These are phyloP conservation scores for Porites divaricata DNA, from an alignment of 92 coral and sea anemone species.

Conservation along the genomic window DNA sequence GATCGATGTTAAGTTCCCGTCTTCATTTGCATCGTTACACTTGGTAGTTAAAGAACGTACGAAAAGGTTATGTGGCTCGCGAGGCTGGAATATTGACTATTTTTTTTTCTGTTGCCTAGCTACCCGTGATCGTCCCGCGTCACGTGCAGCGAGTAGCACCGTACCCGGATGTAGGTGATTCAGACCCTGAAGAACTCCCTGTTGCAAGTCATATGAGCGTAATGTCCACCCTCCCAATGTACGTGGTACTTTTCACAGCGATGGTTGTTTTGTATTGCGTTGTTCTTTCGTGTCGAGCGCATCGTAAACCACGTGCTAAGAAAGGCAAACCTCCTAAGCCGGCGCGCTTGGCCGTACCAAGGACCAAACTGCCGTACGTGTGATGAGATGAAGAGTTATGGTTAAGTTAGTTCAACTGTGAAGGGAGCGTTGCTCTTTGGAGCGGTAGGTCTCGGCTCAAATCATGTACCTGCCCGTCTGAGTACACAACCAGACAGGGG, in stretches of 20 bases:
- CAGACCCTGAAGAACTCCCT: conserved; percentile 81
- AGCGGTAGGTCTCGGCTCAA: not conserved
- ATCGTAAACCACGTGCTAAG: conserved; percentile 69
- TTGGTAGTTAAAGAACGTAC: too few relatives aligned
- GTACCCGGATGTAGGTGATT: conserved; percentile 82
- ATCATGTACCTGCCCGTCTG: not conserved
- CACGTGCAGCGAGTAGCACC: conserved; percentile 84
- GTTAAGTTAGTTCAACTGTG: not conserved
- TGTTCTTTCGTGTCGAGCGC: conserved; percentile 84
- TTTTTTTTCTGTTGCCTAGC: conserved; percentile 48
- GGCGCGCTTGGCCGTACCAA: conserved; percentile 18
- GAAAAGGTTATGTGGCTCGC: too few relatives aligned
- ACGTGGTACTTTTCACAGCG: conserved; percentile 81
- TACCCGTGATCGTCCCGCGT: conserved; percentile 92
- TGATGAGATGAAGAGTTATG: not conserved
- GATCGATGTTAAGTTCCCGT: too few relatives aligned
- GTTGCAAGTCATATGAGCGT: conserved; percentile 78
- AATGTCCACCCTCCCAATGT: conserved; percentile 89
- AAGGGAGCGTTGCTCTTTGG: not conserved
- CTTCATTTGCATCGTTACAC: too few relatives aligned
- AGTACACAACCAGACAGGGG: conserved; percentile 7
- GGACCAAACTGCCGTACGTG: conserved; percentile 46
- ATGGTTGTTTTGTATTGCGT: conserved; percentile 87
- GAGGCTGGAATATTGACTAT: not conserved
- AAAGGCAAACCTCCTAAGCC: conserved; percentile 44